phyloP scores from a whole-genome alignment of 2,113 vertebrate genomes.

The Corythoichthys haematopterus region DNA sequence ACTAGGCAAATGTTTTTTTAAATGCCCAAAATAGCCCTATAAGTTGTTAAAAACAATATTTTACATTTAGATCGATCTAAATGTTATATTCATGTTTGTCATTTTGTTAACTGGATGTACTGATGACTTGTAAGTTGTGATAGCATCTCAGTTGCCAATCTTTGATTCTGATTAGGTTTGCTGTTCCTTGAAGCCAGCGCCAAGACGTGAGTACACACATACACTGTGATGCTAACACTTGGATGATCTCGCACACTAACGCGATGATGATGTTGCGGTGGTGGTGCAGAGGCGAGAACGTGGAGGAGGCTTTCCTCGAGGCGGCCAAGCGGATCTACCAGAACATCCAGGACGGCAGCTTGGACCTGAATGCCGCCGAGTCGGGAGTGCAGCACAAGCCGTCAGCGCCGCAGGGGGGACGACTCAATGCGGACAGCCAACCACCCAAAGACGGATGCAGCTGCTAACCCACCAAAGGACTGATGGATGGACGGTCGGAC shows the following conservation, averaged over 20 bases:
- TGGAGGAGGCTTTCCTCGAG: constrained; percentile 97
- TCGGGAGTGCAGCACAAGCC: constrained; percentile 98
- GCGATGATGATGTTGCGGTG: background rate
- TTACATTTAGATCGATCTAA: too few species aligned
- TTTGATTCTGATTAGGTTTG: constrained; percentile 74
- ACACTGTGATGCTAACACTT: background rate
- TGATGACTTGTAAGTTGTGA: background rate
- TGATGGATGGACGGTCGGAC: background rate
- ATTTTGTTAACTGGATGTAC: too few species aligned
- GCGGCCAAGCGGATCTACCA: constrained; percentile 99
- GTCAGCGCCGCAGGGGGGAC: constrained; percentile 90
- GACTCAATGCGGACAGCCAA: constrained; percentile 94
- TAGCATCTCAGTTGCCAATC: background rate
- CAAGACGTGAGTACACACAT: constrained; percentile 87
- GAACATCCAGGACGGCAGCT: constrained; percentile 98
- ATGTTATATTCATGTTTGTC: too few species aligned
- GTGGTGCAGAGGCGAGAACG: constrained; percentile 85
- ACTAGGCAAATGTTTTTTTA: too few species aligned
- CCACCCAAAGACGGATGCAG: constrained; percentile 97
- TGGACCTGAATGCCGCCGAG: constrained; percentile 97
- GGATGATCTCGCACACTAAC: background rate
- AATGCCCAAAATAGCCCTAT: too few species aligned
- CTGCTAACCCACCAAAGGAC: constrained; percentile 77
- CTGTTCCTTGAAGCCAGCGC: constrained; percentile 97
- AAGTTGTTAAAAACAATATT: too few species aligned